Conservation (phyloP, 2,797 vertebrate genomes). For the Manis crassicaudata region DNA sequence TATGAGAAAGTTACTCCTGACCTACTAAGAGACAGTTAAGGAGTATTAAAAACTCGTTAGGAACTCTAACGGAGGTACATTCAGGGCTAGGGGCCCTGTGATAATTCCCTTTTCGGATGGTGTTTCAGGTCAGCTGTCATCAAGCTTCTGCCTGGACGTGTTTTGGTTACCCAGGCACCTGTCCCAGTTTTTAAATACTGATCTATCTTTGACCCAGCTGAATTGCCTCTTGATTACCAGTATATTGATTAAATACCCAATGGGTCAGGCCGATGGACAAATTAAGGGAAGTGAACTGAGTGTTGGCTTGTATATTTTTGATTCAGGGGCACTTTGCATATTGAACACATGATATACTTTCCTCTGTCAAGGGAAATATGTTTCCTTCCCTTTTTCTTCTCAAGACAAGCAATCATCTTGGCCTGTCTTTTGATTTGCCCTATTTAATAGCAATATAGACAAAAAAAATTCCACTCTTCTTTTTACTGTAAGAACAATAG, state of each 20-base stretch:
- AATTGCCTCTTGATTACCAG: neutral
- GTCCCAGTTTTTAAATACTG: neutral
- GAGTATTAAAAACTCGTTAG: neutral
- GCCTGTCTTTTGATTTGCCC: neutral
- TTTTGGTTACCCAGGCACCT: neutral
- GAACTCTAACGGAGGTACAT: neutral
- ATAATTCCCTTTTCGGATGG: neutral
- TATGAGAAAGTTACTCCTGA: neutral
- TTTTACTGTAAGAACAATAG: neutral
- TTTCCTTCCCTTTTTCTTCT: neutral
- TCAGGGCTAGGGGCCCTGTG: neutral
- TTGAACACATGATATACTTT: neutral
- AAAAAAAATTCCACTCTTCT: neutral
- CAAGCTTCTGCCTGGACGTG: neutral
- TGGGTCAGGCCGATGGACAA: neutral
- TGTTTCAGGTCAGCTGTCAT: neutral
- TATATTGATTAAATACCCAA: neutral
- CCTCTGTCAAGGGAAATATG: neutral
- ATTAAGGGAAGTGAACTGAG: neutral
- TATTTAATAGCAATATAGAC: neutral
- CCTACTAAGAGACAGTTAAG: neutral
- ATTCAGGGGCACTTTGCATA: neutral
- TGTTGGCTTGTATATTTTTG: neutral
- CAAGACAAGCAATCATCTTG: neutral
- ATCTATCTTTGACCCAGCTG: neutral